Percentiles rank a stretch among this genome's conserved stretches.
Evolutionary conservation across 2,113 vertebrate species (phyloP).

Genomic region (Astur gentilis): DNA sequence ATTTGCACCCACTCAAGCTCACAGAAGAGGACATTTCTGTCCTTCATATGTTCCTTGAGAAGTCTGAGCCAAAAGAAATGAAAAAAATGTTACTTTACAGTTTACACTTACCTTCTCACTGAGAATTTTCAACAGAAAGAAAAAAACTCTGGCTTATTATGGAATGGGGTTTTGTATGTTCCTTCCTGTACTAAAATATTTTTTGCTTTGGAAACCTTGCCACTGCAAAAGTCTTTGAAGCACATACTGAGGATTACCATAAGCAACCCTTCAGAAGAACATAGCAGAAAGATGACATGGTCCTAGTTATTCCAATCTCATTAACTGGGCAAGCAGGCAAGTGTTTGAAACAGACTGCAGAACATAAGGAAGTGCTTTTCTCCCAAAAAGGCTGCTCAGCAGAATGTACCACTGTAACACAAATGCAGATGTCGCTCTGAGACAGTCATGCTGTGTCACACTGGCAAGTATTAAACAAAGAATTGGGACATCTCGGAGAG

Average conservation of each 20-base stretch:
- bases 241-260: background rate
- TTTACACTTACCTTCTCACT: background rate
- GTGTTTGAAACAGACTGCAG: background rate
- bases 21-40: background rate
- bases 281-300: background rate
- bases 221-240: background rate
- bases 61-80: background rate
- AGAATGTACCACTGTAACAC: background rate
- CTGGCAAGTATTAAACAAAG: background rate
- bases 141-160: background rate
- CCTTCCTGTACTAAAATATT: background rate
- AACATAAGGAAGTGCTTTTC: background rate
- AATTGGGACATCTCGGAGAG: background rate
- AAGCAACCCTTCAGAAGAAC: background rate
- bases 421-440: background rate
- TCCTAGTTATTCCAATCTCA: background rate
- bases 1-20: background rate
- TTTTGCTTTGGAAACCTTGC: background rate
- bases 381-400: background rate
- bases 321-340: background rate
- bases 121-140: background rate
- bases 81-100: background rate
- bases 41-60: background rate
- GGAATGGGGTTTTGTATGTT: background rate
- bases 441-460: background rate